phyloP scores from a whole-genome alignment of 2,888 invertebrate genomes.

The Mythimna albipuncta region DNA sequence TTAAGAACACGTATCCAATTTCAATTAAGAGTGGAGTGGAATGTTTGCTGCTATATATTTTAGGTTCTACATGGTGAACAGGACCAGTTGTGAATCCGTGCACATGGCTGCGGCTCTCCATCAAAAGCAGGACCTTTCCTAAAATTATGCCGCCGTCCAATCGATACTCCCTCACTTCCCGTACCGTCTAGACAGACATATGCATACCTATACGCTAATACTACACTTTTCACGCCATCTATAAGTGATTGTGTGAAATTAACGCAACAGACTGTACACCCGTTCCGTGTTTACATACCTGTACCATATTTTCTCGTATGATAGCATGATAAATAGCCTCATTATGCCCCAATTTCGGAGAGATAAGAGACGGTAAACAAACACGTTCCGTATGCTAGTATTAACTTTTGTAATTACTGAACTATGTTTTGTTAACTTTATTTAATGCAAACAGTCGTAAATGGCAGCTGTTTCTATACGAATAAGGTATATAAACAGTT shows the following conservation, averaged over 20 bases:
- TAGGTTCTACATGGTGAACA: not conserved
- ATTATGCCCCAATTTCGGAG: slow-evolving; percentile 48
- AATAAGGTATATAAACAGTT: slow-evolving; percentile 19
- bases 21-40: slow-evolving; percentile 20
- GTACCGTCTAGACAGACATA: slow-evolving; percentile 81
- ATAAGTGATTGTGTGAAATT: slow-evolving; percentile 26
- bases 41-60: slow-evolving; percentile 17
- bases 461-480: slow-evolving; percentile 22
- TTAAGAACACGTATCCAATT: slow-evolving; percentile 27
- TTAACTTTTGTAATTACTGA: slow-evolving; percentile 29
- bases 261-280: slow-evolving; percentile 26
- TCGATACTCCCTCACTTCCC: slow-evolving; percentile 78
- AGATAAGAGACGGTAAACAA: slow-evolving; percentile 58
- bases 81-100: slow-evolving; percentile 11
- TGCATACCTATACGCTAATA: slow-evolving; percentile 64
- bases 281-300: slow-evolving; percentile 40
- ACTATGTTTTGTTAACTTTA: slow-evolving; percentile 12
- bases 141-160: slow-evolving; percentile 79
- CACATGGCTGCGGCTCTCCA: slow-evolving; percentile 45
- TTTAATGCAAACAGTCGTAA: slow-evolving; percentile 12
- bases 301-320: slow-evolving; percentile 38
- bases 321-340: slow-evolving; percentile 45
- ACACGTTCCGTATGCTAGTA: slow-evolving; percentile 3
- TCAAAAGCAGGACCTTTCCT: slow-evolving; percentile 70
- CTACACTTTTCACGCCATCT: slow-evolving; percentile 38